Evolutionary conservation across 2,113 vertebrate species (phyloP), one percentile per base, ranked within the genome.

Genomic region (Rostratula benghalensis): DNA sequence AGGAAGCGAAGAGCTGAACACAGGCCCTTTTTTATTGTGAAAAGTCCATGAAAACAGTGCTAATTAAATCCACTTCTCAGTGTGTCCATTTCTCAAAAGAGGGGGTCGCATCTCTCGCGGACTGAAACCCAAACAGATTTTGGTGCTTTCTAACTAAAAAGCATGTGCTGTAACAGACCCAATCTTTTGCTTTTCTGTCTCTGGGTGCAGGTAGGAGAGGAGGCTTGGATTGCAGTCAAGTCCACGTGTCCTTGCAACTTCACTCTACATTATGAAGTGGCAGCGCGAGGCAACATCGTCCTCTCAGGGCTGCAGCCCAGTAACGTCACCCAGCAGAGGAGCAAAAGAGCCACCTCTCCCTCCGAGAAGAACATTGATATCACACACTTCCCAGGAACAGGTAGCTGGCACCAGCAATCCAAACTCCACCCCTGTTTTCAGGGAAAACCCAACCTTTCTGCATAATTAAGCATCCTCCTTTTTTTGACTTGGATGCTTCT

Each of bases 241-340:
- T 99, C 99, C 92, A 99, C 99, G 0, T 99, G 99, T 90, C 98
- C 98, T 28, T 99, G 99, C 96, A 98, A 99, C 95, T 98, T 99
- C 97, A 99, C 98, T 10, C 95, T 99, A 9, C 98, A 99, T 65
- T 99, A 98, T 1, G 99, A 99, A 82, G 98, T 99, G 65, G 98
- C 98, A 1, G 98, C 99, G 1, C 97, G 99, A 57, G 99, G 99
- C 48, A 99, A 99, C 97, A 99, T 99, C 8, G 98, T 99, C 88
- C 98, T 98, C 24, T 99, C 99, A 0, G 99, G 99, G 22, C 95
- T 98, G 87, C 98, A 99, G 87, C 94, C 96, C 11, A 94, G 98
- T 61, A 98, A 98, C 46, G 2, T 98, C 87, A 98, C 98, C 5
- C 97, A 93, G 79, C 98, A 98, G 88, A 96, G 98, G 77, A 98